A percentile compares a stretch with the other conserved stretches of the same genome.
Conservation (phyloP, 2,888 invertebrate species). For the Cryptus viduatorius region DNA sequence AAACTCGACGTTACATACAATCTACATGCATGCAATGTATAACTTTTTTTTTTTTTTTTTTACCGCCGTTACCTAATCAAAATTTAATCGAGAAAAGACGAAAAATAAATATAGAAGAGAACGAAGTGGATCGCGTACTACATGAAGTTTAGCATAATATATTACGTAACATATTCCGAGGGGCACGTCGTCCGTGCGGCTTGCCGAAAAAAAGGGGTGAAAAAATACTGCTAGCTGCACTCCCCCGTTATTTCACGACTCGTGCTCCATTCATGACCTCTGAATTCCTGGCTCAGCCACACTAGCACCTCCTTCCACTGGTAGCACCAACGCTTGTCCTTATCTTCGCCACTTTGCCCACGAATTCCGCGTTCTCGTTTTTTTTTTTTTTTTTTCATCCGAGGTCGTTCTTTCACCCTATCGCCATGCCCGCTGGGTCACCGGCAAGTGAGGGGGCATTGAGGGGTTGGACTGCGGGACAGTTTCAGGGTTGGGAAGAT, state of each 20-base stretch:
- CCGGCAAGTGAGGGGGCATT: constrained; percentile 46
- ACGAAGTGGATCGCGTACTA: constrained; percentile 21
- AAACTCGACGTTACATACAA: constrained; percentile 46
- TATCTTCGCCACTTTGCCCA: constrained; percentile 64
- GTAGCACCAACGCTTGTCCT: constrained; percentile 54
- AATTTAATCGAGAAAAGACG: constrained; percentile 10
- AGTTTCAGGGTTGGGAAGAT: constrained; percentile 20
- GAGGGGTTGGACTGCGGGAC: constrained; percentile 47
- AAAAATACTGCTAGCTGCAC: neutral
- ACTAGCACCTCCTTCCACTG: constrained; percentile 26
- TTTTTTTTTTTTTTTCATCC: constrained; percentile 61
- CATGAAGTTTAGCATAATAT: constrained; percentile 29
- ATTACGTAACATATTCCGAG: constrained; percentile 5
- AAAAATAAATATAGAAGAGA: neutral
- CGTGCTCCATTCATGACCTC: constrained; percentile 35
- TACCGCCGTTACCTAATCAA: constrained; percentile 31
- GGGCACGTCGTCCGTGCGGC: neutral
- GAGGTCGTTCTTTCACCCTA: constrained; percentile 68
- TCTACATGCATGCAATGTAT: constrained; percentile 21
- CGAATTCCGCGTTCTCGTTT: constrained; percentile 58
- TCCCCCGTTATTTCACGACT: constrained; percentile 1
- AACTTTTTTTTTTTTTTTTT: constrained; percentile 7
- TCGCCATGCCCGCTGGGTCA: constrained; percentile 62
- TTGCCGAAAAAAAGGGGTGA: neutral
- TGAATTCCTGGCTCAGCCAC: constrained; percentile 28